phyloP scores from a whole-genome alignment of 2,113 vertebrate species.

The Paracyprichromis sp. region DNA sequence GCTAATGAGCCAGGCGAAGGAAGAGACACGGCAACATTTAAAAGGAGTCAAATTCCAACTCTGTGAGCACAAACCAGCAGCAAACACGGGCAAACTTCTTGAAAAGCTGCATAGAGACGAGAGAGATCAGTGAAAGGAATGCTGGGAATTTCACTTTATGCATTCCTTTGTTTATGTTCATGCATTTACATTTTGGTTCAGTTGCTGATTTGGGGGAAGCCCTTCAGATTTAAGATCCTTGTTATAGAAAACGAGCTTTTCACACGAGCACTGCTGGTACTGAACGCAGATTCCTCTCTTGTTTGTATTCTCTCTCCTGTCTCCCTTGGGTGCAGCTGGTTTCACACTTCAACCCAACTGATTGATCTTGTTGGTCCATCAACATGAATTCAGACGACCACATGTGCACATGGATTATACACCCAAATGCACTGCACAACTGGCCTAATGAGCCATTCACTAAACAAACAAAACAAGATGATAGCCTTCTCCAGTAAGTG shows the following conservation, averaged over 20 bases:
- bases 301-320: background rate
- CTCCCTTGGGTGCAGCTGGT: background rate
- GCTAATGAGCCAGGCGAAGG: background rate
- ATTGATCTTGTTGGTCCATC: conserved; percentile 32
- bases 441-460: conserved; percentile 26
- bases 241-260: background rate
- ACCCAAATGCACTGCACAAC: background rate
- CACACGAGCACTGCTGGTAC: background rate
- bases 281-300: background rate
- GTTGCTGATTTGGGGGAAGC: background rate
- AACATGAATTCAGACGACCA: conserved; percentile 1
- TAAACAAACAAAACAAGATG: conserved; percentile 36
- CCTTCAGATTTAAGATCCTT: background rate
- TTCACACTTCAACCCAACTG: conserved; percentile 8
- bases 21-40: background rate
- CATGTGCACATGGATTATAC: background rate
- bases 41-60: background rate
- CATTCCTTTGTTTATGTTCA: background rate
- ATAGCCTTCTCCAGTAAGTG: conserved; percentile 14
- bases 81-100: background rate
- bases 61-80: background rate
- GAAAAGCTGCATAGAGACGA: background rate
- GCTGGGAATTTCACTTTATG: background rate
- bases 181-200: background rate
- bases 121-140: background rate